phyloP scores from a whole-genome alignment of 2,888 invertebrate genomes.

The Thymelicus lineola region DNA sequence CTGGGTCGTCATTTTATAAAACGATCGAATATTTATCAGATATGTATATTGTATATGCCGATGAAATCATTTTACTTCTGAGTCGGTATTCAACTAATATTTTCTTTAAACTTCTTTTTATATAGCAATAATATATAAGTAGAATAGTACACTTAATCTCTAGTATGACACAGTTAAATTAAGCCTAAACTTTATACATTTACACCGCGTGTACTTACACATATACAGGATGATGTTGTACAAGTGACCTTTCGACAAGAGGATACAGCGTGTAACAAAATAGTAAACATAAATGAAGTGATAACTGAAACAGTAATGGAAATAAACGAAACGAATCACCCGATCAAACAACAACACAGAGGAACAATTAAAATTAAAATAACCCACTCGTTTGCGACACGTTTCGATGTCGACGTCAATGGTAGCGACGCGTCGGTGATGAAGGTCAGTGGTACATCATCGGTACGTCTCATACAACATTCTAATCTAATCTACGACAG shows the following conservation, averaged over 20 bases:
- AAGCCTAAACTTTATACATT: constrained; percentile 78
- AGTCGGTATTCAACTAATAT: constrained; percentile 78
- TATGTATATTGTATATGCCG: constrained; percentile 44
- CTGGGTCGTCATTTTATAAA: constrained; percentile 54
- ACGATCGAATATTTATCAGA: constrained; percentile 55
- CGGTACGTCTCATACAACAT: constrained; percentile 73
- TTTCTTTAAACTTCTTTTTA: constrained; percentile 73
- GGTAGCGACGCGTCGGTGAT: constrained; percentile 3
- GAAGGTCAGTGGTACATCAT: constrained; percentile 62
- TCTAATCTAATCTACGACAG: constrained; percentile 81
- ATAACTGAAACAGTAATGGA: neutral
- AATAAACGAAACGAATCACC: neutral
- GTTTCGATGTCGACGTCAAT: neutral
- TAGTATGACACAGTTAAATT: constrained; percentile 85
- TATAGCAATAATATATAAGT: constrained; percentile 79
- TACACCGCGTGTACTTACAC: constrained; percentile 81
- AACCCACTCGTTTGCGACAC: too few relatives aligned
- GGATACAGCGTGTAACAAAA: constrained; percentile 41
- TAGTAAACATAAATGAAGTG: constrained; percentile 1
- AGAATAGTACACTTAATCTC: constrained; percentile 80
- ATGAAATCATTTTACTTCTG: constrained; percentile 55
- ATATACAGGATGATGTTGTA: constrained; percentile 72
- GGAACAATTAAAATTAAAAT: neutral
- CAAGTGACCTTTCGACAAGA: constrained; percentile 39
- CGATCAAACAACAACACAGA: neutral